Base-by-base conservation (phyloP, 2,113 vertebrate species). In the Glareola pratincola region DNA sequence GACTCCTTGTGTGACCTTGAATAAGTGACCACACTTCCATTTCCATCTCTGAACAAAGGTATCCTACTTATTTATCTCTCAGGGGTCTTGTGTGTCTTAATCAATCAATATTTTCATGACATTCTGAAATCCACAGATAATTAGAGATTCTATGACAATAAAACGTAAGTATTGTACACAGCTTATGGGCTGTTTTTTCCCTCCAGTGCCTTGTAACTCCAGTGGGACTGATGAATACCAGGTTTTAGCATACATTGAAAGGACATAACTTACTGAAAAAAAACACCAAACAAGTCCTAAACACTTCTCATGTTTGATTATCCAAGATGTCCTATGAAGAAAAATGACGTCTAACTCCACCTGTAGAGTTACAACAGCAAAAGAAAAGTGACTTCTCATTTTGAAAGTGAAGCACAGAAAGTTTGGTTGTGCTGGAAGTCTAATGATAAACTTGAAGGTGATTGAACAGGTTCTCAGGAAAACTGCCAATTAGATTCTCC, bases 41-140 rank as follows among this genome's bases (percentile, higher is more conserved):
- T 95, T 93, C 82, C 66, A 36, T 39, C 39, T 76, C 73, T n/a
- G 66, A 92, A 76, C 64, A 66, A 89, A 81, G 62, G 43, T 63
- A 53, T 56, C 80, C 47, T 88, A 32, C 67, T 41, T 51, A 26
- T 8, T 88, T 91, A 63, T 48, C 73, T 66, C 73, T 73, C 88
- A 87, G 76, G 45, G 53, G 22, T 9, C 73, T 72, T 78, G 27
- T 79, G 13, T 83, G 57, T 92, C 79, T 89, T 94, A 92, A 94
- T 95, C 64, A 94, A 91, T 87, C 88, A 92, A 64, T 84, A 68
- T 83, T 93, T 91, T 74, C 32, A 71, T 74, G 72, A 62, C 72
- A 77, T 59, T 88, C 92, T 92, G 43, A 94, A 83, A 88, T 88
- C 79, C 43, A 63, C 43, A 67, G 67, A 92, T 93, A 88, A 92